Base-by-base conservation (phyloP, 2,888 invertebrate genomes). In the Ganaspis brasiliensis region DNA sequence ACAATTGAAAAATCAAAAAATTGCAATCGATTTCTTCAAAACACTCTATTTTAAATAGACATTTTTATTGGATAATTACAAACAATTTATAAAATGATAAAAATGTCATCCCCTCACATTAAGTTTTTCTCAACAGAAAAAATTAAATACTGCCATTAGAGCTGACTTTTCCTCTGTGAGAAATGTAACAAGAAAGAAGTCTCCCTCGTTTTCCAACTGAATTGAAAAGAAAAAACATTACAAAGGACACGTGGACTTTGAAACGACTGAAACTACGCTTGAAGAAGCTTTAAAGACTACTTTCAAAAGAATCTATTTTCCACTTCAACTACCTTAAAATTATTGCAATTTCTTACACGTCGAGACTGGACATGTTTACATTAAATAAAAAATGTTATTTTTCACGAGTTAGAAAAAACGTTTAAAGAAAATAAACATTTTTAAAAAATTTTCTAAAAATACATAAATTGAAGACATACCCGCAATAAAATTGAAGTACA, bases 1-100 rank as follows among this genome's bases (percentile, higher is more conserved):
- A 85, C 79, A 12, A 45, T 52, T 19, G 19, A 52, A 52, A 79
- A 83, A 82, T 85, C 81, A 78, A 74, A 79, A 75, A 70, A 76
- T 52, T 16, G 16, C 52, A 52, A 52, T 52, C 16, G 9, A 19
- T 19, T 52, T 52, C 52, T 19, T 52, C 16, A n/a, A 52, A 52
- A 52, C 52, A 49, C 14, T 49, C 52, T 52, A 9, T 16, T 52
- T 52, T 52, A 52, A 52, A 52, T 52, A 19, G 9, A 52, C 9
- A 52, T 31, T 31, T 4, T 31, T 2, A 6, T 31, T 31, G 31
- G 31, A 31, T 6, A 31, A 31, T 31, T 31, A 4, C 6, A 4
- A 31, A 31, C 2, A 31, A 2, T 2, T 31, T 31, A 6, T 31
- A 4, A 31, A 31, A n/a, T n/a, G n/a, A n/a, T n/a, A n/a, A n/a